Evolutionary conservation across 2,797 vertebrate genomes (phyloP).

Genomic region (Melanotaenia maccullochi): DNA sequence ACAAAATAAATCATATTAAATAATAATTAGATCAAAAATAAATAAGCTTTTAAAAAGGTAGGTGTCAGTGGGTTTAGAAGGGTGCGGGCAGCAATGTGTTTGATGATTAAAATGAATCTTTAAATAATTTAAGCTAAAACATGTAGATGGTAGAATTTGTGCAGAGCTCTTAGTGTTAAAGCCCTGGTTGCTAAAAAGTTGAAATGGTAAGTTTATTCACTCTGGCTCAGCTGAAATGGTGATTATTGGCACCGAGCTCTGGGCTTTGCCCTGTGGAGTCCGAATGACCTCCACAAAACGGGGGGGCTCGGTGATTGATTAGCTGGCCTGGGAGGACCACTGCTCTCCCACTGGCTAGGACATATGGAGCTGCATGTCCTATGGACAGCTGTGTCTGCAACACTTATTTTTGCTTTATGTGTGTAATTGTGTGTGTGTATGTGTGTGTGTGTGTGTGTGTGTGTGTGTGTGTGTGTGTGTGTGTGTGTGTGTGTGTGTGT

Average conservation of each 20-base stretch:
- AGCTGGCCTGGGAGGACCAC: conserved; percentile 72
- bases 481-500: no score
- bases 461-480: no score
- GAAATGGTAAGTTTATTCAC: conserved; percentile 46
- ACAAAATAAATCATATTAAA: no score
- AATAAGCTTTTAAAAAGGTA: no score
- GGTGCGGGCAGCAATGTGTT: no score
- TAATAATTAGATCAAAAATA: no score
- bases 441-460: no score
- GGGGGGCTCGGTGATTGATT: conserved; percentile 81
- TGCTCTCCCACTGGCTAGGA: conserved; percentile 73
- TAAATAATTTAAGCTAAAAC: no score
- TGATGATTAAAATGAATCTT: no score
- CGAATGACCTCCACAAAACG: conserved; percentile 65
- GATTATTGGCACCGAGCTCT: conserved; percentile 69
- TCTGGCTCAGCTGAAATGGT: conserved; percentile 66
- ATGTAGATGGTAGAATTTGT: no score
- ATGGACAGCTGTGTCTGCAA: conserved; percentile 72
- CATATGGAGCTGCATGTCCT: conserved; percentile 80
- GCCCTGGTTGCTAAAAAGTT: conserved; percentile 10
- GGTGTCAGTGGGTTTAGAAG: no score
- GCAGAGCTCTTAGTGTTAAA: no score
- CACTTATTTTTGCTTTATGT: conserved; percentile 32
- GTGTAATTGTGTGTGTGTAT: background rate
- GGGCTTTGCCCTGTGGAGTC: conserved; percentile 65